phyloP scores from a whole-genome alignment of 2,888 invertebrate genomes.

The Oscheius sp. region DNA sequence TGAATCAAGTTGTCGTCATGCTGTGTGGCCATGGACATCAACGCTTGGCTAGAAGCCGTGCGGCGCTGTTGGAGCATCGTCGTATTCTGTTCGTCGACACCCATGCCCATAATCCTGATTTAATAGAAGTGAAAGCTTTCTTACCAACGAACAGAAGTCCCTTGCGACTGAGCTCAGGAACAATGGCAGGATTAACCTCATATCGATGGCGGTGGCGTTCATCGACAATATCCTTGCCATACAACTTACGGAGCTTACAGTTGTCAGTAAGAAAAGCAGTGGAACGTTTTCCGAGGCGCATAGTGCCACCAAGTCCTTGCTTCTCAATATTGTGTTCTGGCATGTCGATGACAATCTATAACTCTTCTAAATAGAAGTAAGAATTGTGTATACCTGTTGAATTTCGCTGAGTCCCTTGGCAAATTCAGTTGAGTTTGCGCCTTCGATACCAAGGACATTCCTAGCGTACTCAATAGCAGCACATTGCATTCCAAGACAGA shows the following conservation, averaged over 20 bases:
- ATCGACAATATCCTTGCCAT: constrained; percentile 77
- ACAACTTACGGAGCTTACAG: constrained; percentile 71
- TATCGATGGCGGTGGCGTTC: constrained; percentile 96
- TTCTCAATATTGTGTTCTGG: constrained; percentile 93
- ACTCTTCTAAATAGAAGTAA: not conserved
- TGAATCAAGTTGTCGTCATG: constrained; percentile 39
- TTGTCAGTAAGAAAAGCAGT: constrained; percentile 80
- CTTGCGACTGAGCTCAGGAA: constrained; percentile 80
- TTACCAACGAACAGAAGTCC: constrained; percentile 84
- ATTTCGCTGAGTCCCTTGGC: constrained; percentile 73
- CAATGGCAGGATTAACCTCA: constrained; percentile 88
- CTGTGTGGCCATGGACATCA: constrained; percentile 56
- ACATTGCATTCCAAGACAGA: constrained; percentile 93
- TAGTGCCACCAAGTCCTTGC: constrained; percentile 86
- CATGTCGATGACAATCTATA: constrained; percentile 81
- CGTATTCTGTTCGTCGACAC: constrained; percentile 75
- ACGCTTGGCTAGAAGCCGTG: constrained; percentile 54
- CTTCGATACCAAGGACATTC: constrained; percentile 81
- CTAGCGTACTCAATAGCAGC: constrained; percentile 93
- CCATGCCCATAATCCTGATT: constrained; percentile 70
- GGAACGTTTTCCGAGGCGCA: constrained; percentile 92
- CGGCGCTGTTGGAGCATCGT: constrained; percentile 40
- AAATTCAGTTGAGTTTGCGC: constrained; percentile 88
- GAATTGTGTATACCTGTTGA: constrained; percentile 41
- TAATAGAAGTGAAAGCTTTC: not conserved